Percentiles rank a stretch among this genome's conserved stretches.
These are phyloP conservation scores for Hydropsyche betteni DNA, from an alignment of 2,888 invertebrate species.

Conservation along the genomic window DNA sequence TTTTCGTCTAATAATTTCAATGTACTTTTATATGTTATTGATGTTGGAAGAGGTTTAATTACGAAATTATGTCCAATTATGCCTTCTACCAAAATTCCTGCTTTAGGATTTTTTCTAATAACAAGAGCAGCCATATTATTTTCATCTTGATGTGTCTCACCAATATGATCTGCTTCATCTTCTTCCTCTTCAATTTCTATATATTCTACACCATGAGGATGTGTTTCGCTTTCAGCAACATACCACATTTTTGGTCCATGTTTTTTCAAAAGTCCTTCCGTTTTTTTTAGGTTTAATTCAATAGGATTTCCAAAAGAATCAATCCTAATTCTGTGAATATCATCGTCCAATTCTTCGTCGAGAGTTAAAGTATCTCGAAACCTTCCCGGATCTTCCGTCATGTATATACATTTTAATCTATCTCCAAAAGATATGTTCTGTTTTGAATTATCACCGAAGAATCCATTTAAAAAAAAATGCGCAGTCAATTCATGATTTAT, in stretches of 20 bases:
- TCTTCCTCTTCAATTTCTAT: slow-evolving; percentile 63
- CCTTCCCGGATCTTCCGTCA: slow-evolving; percentile 53
- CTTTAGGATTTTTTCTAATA: no score
- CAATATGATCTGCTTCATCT: slow-evolving; percentile 63
- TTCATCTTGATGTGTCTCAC: slow-evolving; percentile 62
- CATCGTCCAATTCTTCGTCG: slow-evolving; percentile 61
- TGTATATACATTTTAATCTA: slow-evolving; percentile 58
- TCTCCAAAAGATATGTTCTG: slow-evolving; percentile 60
- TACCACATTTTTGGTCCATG: slow-evolving; percentile 84
- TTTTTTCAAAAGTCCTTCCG: slow-evolving; percentile 80
- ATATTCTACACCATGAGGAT: slow-evolving; percentile 81
- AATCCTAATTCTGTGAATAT: slow-evolving; percentile 74
- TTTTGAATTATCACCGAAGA: slow-evolving; percentile 53
- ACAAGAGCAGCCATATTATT: no score
- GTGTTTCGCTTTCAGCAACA: slow-evolving; percentile 78
- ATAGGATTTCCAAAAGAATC: slow-evolving; percentile 82
- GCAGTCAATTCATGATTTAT: slow-evolving; percentile 60
- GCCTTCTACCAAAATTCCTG: no score
- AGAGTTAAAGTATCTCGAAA: slow-evolving; percentile 57
- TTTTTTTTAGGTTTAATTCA: slow-evolving; percentile 78
- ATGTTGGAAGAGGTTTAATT: no score
- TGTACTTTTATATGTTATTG: no score
- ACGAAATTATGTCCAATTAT: no score
- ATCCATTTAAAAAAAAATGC: slow-evolving; percentile 56
- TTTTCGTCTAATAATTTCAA: no score